Base-by-base conservation (phyloP, 2,113 vertebrate species). In the Fregata magnificens region DNA sequence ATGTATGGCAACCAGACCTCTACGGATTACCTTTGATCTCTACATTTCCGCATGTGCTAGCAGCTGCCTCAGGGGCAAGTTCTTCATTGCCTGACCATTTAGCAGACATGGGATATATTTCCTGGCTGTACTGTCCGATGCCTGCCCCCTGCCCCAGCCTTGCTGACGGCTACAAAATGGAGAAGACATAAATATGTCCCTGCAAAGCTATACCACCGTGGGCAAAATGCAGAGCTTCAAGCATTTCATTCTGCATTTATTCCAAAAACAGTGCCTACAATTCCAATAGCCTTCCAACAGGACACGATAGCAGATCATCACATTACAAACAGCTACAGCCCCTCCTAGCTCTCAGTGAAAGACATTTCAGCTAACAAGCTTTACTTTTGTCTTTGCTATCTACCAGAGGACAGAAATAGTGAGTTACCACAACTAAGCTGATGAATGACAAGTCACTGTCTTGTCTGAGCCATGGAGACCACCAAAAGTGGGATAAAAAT, bases 241-340 rank as follows among this genome's bases (percentile, higher is more conserved):
- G 36, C 16, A 24, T 50, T 89, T 84, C 13, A 50, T 78, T 74
- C 50, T 24, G 32, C 22, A 22, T 36, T 67, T 45, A 59, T 56
- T 76, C 36, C 40, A 59, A 19, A 85, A 72, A 7, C 9, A 34
- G 15, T 15, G 34, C 34, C 56, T 49, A 47, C 24, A 76, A 72
- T 47, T 71, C 50, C 70, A 90, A 9, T 2, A 59, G 26, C 40
- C 8, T 76, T 72, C 20, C 53, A 78, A 38, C 21, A 82, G 26
- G 28, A 77, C n/a, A 15, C 0, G 0, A 49, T 2, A 82, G 52
- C 29, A 71, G 11, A 76, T 82, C 16, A 65, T 11, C 53, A 34
- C 14, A 20, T 9, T 56, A 53, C 15, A 40, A 91, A 91, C 38
- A 85, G 34, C n/a, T 44, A 62, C 16, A 70, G 26, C 11, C 40